Conservation (phyloP, 2,113 vertebrate genomes). For the Aleadryas rufinucha region DNA sequence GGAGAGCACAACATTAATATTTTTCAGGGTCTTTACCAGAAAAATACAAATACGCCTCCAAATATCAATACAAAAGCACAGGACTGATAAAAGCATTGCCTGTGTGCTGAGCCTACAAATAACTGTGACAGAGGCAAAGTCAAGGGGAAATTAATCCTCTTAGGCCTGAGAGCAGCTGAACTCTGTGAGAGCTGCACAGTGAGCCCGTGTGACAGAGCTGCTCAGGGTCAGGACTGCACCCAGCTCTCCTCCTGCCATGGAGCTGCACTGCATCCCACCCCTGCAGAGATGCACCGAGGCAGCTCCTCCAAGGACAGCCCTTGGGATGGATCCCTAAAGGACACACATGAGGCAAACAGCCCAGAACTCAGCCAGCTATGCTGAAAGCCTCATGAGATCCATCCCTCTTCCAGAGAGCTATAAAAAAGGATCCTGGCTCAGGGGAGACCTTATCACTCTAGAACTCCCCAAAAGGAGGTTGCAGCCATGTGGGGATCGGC, state of each 20-base stretch:
- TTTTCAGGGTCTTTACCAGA: neutral
- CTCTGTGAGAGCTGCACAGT: neutral
- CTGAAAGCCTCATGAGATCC: neutral
- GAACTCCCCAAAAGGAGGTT: neutral
- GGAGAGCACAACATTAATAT: neutral
- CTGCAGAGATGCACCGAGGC: neutral
- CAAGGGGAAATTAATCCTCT: neutral
- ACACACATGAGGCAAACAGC: neutral
- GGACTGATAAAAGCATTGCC: neutral
- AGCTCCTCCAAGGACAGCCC: neutral
- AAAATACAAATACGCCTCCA: neutral
- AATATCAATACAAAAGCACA: neutral
- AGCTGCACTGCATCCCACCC: neutral
- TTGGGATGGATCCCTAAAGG: neutral
- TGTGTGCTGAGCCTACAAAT: neutral
- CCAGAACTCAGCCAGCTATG: neutral
- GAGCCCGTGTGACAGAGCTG: neutral
- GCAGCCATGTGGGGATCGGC: neutral
- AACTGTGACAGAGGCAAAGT: neutral
- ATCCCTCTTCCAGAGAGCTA: neutral
- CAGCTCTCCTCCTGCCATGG: neutral
- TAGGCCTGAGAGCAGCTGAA: neutral
- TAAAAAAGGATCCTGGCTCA: neutral
- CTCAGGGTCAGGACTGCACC: neutral
- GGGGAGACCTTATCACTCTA: neutral